Percentiles rank a stretch among this genome's conserved stretches.
Conservation (phyloP, 1,140 invertebrate genomes). For the Cheumatopsyche charites region DNA sequence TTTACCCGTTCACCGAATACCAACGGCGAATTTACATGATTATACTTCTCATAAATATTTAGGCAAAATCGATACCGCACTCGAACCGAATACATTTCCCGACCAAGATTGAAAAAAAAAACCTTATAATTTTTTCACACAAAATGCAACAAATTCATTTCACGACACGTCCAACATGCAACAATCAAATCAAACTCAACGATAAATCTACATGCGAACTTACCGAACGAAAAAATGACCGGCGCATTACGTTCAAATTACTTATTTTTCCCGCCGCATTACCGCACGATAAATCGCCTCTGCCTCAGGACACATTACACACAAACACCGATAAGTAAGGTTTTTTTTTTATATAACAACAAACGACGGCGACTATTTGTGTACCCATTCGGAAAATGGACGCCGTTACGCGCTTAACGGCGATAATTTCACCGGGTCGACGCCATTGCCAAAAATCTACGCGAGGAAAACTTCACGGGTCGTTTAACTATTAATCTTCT, state of each 20-base stretch:
- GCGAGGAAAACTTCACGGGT: conserved; percentile 21
- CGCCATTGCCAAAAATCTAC: conserved; percentile 18
- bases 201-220: background rate
- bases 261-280: background rate
- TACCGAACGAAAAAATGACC: background rate
- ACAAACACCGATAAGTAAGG: too few relatives aligned
- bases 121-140: too few relatives aligned
- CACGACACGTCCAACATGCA: conserved; percentile 7
- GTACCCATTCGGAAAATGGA: conserved; percentile 23
- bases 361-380: conserved; percentile 22
- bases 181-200: conserved; percentile 11
- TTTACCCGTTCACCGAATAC: conserved; percentile 1
- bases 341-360: too few relatives aligned
- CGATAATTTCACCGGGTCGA: conserved; percentile 12
- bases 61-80: background rate
- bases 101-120: background rate
- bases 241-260: background rate
- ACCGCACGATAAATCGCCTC: background rate
- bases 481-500: conserved; percentile 34
- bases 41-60: conserved; percentile 1
- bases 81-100: background rate
- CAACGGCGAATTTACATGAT: background rate
- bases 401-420: conserved; percentile 15
- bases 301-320: too few relatives aligned
- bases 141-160: conserved; percentile 2